These are phyloP conservation scores for Paradoxurus hermaphroditus DNA, from an alignment of 2,113 vertebrate genomes.

Conservation along the genomic window DNA sequence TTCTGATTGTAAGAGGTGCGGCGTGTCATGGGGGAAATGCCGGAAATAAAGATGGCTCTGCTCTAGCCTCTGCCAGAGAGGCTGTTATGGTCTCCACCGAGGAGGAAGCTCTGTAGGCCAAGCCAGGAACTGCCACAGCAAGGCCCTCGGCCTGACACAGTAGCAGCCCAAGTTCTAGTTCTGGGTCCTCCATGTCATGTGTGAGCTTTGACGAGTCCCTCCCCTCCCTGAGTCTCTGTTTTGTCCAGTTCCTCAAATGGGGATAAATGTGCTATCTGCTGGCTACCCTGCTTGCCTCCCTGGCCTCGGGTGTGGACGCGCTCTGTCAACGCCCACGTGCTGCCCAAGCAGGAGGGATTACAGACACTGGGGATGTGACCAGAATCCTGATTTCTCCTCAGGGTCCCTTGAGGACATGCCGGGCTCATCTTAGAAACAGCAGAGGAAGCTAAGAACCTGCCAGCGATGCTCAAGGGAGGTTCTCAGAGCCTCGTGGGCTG, in stretches of 20 bases:
- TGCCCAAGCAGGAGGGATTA: not conserved
- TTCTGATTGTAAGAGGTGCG: not conserved
- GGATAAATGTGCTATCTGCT: not conserved
- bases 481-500: not conserved
- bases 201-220: not conserved
- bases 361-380: not conserved
- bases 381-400: conserved; percentile 26
- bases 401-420: conserved; percentile 22
- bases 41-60: not conserved
- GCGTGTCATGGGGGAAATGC: not conserved
- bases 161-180: not conserved
- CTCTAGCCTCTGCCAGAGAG: not conserved
- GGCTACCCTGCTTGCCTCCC: not conserved
- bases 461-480: not conserved
- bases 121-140: not conserved
- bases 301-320: not conserved
- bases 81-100: not conserved
- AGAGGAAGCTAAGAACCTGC: not conserved
- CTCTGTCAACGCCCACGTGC: not conserved
- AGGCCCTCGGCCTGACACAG: not conserved
- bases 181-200: not conserved
- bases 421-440: not conserved
- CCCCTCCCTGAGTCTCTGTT: not conserved
- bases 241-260: not conserved
- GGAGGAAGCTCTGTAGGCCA: not conserved